A percentile compares a stretch with the other conserved stretches of the same genome.
Evolutionary conservation across 2,888 invertebrate species (phyloP).

Genomic region (Standfussiana lucernea): DNA sequence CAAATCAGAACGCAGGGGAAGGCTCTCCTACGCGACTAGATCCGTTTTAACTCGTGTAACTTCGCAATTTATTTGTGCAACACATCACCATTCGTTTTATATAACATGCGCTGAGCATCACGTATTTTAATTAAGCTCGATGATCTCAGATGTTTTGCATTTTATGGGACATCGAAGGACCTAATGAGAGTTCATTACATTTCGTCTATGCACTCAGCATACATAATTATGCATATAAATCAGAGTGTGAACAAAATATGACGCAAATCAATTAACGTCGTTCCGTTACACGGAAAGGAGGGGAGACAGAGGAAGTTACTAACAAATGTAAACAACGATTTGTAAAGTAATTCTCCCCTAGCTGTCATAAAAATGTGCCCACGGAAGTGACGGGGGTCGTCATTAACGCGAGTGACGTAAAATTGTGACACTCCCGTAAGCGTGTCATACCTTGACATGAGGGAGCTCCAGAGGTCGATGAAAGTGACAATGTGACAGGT

Average conservation of each 20-base stretch:
- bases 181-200: constrained; percentile 23
- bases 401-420: constrained; percentile 75
- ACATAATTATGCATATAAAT: constrained; percentile 7
- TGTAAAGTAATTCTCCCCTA: constrained; percentile 68
- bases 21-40: constrained; percentile 84
- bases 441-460: constrained; percentile 71
- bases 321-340: constrained; percentile 68
- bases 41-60: constrained; percentile 78
- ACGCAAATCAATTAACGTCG: constrained; percentile 51
- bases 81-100: constrained; percentile 53
- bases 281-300: constrained; percentile 24
- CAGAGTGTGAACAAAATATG: constrained; percentile 15
- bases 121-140: constrained; percentile 50
- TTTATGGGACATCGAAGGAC: constrained; percentile 22
- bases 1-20: constrained; percentile 88
- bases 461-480: constrained; percentile 73
- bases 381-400: constrained; percentile 73
- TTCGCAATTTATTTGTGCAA: constrained; percentile 77
- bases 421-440: constrained; percentile 76
- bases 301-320: constrained; percentile 53
- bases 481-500: constrained; percentile 73
- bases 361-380: constrained; percentile 68
- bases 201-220: constrained; percentile 31
- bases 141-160: constrained; percentile 45
- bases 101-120: constrained; percentile 33